Conservation (phyloP, 2,797 vertebrate genomes). For the Pipistrellus pygmaeus region DNA sequence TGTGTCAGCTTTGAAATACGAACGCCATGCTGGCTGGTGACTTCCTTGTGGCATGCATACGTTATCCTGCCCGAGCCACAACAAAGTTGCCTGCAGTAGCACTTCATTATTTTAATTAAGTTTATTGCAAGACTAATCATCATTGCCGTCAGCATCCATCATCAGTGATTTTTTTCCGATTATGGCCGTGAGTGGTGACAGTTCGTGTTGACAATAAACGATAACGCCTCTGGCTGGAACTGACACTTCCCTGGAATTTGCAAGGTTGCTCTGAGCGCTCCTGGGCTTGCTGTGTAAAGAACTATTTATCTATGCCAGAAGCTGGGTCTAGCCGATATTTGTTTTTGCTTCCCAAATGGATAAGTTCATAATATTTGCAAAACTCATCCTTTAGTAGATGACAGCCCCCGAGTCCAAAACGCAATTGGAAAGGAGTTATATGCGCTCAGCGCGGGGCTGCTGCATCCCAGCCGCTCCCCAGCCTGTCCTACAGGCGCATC, state of each 20-base stretch:
- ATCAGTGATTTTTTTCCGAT: slow-evolving; percentile 90
- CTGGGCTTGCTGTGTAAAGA: slow-evolving; percentile 86
- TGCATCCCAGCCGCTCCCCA: background rate
- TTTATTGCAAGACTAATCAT: slow-evolving; percentile 98
- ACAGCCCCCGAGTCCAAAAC: slow-evolving; percentile 70
- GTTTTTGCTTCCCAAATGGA: slow-evolving; percentile 86
- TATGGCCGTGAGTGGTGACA: slow-evolving; percentile 87
- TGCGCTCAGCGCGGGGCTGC: slow-evolving; percentile 61
- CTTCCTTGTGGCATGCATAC: slow-evolving; percentile 87
- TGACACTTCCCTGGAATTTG: slow-evolving; percentile 88
- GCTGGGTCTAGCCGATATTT: slow-evolving; percentile 83
- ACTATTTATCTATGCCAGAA: slow-evolving; percentile 92
- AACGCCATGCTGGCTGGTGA: slow-evolving; percentile 81
- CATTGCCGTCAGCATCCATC: slow-evolving; percentile 92
- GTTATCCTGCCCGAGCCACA: slow-evolving; percentile 87
- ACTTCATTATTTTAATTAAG: slow-evolving; percentile 97
- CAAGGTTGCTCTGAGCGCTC: slow-evolving; percentile 88
- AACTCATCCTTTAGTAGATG: slow-evolving; percentile 85
- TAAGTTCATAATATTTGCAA: slow-evolving; percentile 84
- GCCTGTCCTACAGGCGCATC: slow-evolving; percentile 58
- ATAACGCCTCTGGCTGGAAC: slow-evolving; percentile 85
- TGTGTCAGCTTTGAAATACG: slow-evolving; percentile 91
- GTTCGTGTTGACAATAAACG: slow-evolving; percentile 88
- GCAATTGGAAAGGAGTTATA: slow-evolving; percentile 82
- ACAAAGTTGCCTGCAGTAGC: slow-evolving; percentile 88